These are phyloP conservation scores for Eurystomus gularis DNA, from an alignment of 2,113 vertebrate genomes.

Conservation along the genomic window DNA sequence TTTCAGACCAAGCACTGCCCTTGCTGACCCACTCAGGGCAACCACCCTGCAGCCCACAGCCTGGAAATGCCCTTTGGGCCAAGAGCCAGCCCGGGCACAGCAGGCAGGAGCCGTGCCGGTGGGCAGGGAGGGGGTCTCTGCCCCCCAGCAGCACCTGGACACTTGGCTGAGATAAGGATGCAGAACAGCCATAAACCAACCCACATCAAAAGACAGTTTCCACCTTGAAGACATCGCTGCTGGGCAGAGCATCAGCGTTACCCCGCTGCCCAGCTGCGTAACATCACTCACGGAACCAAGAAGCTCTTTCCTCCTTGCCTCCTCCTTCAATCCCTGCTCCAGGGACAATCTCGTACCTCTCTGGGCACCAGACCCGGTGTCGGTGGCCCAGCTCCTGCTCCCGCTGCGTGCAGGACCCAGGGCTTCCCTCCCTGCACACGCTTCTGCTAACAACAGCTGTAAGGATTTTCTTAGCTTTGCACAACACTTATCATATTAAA, in stretches of 20 bases:
- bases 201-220: not conserved
- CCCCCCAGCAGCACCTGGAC: not conserved
- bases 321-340: not conserved
- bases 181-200: too few species aligned
- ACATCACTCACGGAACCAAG: fast-evolving
- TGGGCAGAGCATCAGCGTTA: not conserved
- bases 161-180: not conserved
- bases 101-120: fast-evolving
- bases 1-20: not conserved
- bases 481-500: not conserved
- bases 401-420: fast-evolving
- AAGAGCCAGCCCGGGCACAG: too few species aligned
- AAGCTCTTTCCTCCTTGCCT: not conserved
- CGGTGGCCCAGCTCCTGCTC: not conserved
- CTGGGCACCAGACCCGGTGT: fast-evolving
- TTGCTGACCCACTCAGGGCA: fast-evolving
- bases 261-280: fast-evolving
- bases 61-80: not conserved
- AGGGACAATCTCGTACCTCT: fast-evolving
- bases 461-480: not conserved
- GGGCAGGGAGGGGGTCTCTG: not conserved
- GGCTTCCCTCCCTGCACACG: not conserved
- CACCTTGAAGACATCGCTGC: too few species aligned
- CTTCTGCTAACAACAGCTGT: not conserved
- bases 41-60: not conserved